Conservation (phyloP, 2,888 invertebrate genomes). For the Ceriagrion tenellum region DNA sequence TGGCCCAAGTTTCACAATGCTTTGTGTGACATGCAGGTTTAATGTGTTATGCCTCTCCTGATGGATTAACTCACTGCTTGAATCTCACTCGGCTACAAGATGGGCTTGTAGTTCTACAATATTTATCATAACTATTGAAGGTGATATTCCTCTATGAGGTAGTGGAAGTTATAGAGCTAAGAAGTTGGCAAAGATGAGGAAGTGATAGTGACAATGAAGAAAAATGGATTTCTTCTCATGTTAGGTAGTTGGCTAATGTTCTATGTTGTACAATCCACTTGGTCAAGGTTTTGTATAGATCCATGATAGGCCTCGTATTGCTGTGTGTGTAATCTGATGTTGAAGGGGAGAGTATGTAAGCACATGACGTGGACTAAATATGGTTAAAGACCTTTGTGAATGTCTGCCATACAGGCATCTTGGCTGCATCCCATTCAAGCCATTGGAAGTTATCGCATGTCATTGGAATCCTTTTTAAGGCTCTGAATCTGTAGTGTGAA, state of each 20-base stretch:
- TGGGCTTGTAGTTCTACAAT: background rate
- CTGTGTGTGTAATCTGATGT: background rate
- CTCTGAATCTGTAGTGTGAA: background rate
- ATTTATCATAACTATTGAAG: background rate
- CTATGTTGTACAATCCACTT: background rate
- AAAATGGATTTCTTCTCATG: background rate
- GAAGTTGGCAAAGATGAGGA: background rate
- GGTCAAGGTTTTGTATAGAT: background rate
- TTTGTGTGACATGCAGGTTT: conserved; percentile 75
- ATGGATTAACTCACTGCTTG: conserved; percentile 71
- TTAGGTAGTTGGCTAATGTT: background rate
- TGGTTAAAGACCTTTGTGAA: background rate
- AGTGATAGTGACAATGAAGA: background rate
- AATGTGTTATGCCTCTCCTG: conserved; percentile 76
- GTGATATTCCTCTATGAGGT: background rate
- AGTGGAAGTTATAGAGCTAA: background rate
- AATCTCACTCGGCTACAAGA: conserved; percentile 51
- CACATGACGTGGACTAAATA: background rate
- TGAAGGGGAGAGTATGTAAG: background rate
- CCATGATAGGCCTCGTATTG: background rate
- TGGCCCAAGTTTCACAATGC: conserved; percentile 54
- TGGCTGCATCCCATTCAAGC: background rate
- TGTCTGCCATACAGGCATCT: background rate
- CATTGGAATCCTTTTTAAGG: background rate
- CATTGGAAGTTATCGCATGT: background rate